Conservation (phyloP, 1,140 invertebrate genomes). For the Mercenaria mercenaria region DNA sequence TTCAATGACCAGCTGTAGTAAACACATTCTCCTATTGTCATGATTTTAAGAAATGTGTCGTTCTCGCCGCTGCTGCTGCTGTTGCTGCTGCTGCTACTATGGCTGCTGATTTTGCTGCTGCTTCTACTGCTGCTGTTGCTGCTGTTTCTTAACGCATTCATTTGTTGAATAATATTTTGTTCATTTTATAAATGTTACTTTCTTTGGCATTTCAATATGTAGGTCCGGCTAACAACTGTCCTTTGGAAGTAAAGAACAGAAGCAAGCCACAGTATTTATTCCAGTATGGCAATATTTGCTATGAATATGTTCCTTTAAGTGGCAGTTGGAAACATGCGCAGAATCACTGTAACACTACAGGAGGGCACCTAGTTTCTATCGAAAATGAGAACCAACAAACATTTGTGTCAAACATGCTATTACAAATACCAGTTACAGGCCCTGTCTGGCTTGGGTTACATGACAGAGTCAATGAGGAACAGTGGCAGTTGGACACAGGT, state of each 20-base stretch:
- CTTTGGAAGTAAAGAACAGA: neutral
- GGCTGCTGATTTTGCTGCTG: no score
- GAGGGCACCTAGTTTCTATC: slow-evolving; percentile 28
- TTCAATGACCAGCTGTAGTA: no score
- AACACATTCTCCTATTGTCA: no score
- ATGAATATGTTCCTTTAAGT: neutral
- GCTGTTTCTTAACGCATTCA: no score
- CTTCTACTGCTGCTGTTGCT: no score
- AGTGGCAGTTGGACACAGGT: slow-evolving; percentile 43
- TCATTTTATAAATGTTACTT: no score
- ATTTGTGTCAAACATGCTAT: neutral
- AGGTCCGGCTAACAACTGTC: neutral
- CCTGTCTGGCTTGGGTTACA: slow-evolving; percentile 42
- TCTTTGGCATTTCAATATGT: no score
- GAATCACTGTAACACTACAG: slow-evolving; percentile 7
- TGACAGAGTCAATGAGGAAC: slow-evolving; percentile 30
- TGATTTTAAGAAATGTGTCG: no score
- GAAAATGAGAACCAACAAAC: neutral
- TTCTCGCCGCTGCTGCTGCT: no score
- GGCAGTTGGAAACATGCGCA: neutral
- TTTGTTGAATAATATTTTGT: no score
- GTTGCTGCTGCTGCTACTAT: no score
- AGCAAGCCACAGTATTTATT: neutral
- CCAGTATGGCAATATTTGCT: neutral
- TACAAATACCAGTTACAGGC: neutral